Conservation (phyloP, 2,113 vertebrate species). For the Marmota flaviventris region DNA sequence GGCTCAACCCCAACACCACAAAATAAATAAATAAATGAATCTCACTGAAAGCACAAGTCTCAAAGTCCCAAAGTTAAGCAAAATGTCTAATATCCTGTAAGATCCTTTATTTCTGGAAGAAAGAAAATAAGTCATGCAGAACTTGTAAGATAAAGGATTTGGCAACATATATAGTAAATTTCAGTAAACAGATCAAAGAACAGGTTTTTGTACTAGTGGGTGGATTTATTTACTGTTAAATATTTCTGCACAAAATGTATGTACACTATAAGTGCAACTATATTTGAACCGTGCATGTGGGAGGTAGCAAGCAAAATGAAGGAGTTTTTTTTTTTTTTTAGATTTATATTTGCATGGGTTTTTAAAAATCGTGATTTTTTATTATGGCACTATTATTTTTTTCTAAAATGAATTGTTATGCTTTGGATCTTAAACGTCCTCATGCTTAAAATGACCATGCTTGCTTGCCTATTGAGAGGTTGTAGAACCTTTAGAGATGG, state of each 20-base stretch:
- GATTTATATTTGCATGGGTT: conserved; percentile 35
- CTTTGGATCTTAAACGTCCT: background rate
- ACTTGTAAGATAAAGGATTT: background rate
- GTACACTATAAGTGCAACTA: background rate
- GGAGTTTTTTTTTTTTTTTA: conserved; percentile 18
- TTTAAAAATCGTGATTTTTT: background rate
- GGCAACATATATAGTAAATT: conserved; percentile 12
- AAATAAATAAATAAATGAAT: background rate
- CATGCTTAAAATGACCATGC: background rate
- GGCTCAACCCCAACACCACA: background rate
- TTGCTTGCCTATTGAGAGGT: background rate
- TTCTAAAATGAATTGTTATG: background rate
- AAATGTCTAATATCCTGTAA: background rate
- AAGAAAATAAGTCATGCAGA: background rate
- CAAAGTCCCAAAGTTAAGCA: conserved; percentile 5
- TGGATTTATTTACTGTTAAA: conserved; percentile 71
- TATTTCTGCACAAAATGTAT: conserved; percentile 56
- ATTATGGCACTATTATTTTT: background rate
- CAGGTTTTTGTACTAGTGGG: conserved; percentile 63
- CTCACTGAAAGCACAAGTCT: background rate
- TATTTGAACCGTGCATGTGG: conserved; percentile 37
- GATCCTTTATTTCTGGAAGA: background rate
- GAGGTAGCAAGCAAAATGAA: conserved; percentile 37
- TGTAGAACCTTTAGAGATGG: background rate
- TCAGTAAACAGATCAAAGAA: conserved; percentile 56